These are phyloP conservation scores for Melanotaenia parkinsoni DNA, from an alignment of 2,797 vertebrate genomes.

Conservation along the genomic window DNA sequence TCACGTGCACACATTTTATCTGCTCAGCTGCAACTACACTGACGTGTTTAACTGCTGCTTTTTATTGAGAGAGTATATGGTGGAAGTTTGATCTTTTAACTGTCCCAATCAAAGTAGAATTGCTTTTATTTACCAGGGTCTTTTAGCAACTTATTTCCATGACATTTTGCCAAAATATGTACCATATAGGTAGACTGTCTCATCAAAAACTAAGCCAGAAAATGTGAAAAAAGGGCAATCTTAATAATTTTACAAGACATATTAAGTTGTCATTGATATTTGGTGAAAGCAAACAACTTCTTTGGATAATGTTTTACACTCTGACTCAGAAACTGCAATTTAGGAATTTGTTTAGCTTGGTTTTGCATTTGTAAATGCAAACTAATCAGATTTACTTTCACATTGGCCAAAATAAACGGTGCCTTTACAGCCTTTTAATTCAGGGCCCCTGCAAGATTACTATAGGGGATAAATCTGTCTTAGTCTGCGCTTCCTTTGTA, in stretches of 20 bases:
- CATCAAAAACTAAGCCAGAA: background rate
- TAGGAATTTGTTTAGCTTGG: background rate
- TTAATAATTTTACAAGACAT: background rate
- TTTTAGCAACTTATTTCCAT: background rate
- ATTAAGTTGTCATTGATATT: background rate
- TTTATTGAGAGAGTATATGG: conserved; percentile 6
- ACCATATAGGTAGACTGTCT: background rate
- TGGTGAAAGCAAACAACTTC: background rate
- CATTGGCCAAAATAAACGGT: conserved; percentile 34
- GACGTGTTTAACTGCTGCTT: conserved; percentile 36
- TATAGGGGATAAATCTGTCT: conserved; percentile 23
- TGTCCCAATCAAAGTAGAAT: conserved; percentile 3
- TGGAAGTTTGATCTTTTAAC: conserved; percentile 3
- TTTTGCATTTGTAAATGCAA: conserved; percentile 6
- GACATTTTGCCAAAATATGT: background rate
- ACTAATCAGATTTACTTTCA: background rate
- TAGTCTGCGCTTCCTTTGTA: conserved; percentile 1
- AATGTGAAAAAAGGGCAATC: background rate
- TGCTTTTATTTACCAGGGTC: background rate
- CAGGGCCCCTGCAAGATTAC: conserved; percentile 25
- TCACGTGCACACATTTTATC: conserved; percentile 13
- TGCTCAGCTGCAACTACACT: conserved; percentile 42
- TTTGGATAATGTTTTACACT: background rate
- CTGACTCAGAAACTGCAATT: background rate
- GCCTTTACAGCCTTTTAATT: conserved; percentile 56